phyloP scores from a whole-genome alignment of 2,888 invertebrate genomes.

The Tipula unca region DNA sequence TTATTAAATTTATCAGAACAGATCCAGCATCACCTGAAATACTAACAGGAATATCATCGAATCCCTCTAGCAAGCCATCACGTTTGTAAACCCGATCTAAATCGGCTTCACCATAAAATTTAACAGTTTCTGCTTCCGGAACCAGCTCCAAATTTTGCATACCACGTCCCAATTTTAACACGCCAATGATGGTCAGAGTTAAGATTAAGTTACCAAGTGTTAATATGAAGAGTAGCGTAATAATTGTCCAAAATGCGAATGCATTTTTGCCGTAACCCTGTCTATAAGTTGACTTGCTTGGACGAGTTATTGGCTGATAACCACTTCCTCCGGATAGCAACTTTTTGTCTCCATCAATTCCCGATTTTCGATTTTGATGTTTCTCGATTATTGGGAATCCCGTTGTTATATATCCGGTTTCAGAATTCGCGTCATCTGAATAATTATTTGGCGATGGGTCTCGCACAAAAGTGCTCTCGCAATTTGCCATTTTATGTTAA shows the following conservation, averaged over 20 bases:
- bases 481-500: constrained; percentile 31
- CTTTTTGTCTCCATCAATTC: background rate
- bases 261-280: constrained; percentile 38
- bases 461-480: constrained; percentile 38
- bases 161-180: constrained; percentile 69
- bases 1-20: constrained; percentile 40
- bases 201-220: constrained; percentile 72
- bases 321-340: background rate
- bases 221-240: constrained; percentile 58
- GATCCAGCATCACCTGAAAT: constrained; percentile 34
- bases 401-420: constrained; percentile 33
- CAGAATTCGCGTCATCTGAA: constrained; percentile 37
- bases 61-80: constrained; percentile 57
- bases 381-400: constrained; percentile 26
- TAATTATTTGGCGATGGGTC: constrained; percentile 37
- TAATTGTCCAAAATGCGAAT: constrained; percentile 72
- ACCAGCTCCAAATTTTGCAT: constrained; percentile 80
- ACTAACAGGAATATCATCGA: constrained; percentile 46
- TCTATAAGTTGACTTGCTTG: background rate
- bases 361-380: background rate
- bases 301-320: constrained; percentile 9
- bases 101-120: constrained; percentile 69
- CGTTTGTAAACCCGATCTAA: constrained; percentile 68
- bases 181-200: constrained; percentile 72
- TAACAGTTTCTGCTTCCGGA: constrained; percentile 61